phyloP scores from a whole-genome alignment of 2,888 invertebrate species.

The Hedychridium roseum region DNA sequence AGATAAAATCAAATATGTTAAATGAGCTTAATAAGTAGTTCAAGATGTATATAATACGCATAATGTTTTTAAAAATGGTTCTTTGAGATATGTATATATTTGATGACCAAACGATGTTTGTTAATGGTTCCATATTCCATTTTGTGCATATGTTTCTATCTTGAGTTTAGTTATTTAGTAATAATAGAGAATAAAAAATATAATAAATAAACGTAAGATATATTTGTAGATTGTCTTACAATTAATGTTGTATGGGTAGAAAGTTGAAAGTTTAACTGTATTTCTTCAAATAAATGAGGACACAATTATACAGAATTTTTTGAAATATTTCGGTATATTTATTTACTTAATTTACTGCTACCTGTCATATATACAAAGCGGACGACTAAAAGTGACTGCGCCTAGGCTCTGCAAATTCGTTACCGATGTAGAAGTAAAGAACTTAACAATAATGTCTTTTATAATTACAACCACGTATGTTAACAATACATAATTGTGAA shows the following conservation, averaged over 20 bases:
- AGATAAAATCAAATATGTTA: constrained; percentile 59
- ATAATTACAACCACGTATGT: constrained; percentile 15
- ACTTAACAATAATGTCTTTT: constrained; percentile 22
- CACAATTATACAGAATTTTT: constrained; percentile 9
- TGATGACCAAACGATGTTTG: constrained; percentile 9
- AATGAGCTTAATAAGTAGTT: constrained; percentile 29
- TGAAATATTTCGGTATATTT: constrained; percentile 17
- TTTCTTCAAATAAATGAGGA: constrained; percentile 15
- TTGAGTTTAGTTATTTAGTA: no score
- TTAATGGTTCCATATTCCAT: no score
- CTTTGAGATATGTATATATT: constrained; percentile 2
- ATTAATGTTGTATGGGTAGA: no score
- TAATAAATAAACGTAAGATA: no score
- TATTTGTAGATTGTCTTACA: no score
- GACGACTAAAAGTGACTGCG: constrained; percentile 20
- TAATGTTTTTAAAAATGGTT: constrained; percentile 7
- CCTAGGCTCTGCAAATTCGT: constrained; percentile 14
- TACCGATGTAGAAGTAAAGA: constrained; percentile 15
- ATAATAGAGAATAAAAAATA: no score
- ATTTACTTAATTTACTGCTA: constrained; percentile 8
- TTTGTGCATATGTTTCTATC: no score
- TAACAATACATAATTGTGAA: constrained; percentile 15
- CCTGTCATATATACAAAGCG: constrained; percentile 25
- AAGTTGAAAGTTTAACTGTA: no score
- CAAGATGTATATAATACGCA: neutral